Conservation (phyloP, 2,113 vertebrate genomes). For the Chascanopsetta lugubris region DNA sequence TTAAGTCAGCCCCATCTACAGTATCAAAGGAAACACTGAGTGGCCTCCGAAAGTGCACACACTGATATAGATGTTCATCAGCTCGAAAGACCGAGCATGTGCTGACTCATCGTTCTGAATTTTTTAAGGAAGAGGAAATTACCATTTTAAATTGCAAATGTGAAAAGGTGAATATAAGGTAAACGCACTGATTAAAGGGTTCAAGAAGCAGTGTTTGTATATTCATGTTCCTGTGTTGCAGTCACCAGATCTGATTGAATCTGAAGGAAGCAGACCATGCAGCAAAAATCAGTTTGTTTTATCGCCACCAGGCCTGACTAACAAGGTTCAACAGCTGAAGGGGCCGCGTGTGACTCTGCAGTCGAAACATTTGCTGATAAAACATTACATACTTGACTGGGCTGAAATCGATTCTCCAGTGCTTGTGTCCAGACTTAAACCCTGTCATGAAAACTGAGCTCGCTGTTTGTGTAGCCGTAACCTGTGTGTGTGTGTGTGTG, state of each 20-base stretch:
- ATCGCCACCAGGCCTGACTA: neutral
- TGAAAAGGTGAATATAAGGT: neutral
- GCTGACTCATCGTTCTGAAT: neutral
- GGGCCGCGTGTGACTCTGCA: neutral
- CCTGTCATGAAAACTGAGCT: constrained; percentile 18
- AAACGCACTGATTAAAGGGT: no score
- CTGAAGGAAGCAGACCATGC: no score
- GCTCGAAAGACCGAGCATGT: neutral
- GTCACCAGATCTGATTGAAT: neutral
- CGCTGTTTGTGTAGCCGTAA: constrained; percentile 2
- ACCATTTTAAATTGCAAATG: neutral
- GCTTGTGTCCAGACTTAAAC: constrained; percentile 6
- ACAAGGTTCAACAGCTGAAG: constrained; percentile 3
- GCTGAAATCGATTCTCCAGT: constrained; percentile 3
- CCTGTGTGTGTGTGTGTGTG: constrained; percentile 16
- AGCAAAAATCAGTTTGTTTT: neutral
- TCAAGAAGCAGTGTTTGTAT: no score
- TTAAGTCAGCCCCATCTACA: no score
- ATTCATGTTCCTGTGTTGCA: no score
- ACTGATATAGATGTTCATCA: constrained; percentile 3
- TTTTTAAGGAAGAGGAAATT: no score
- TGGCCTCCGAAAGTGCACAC: neutral
- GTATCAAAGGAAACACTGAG: neutral
- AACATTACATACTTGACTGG: neutral
- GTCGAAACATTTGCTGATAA: constrained; percentile 15